Evolutionary conservation across 2,888 invertebrate genomes (phyloP), one percentile per base, ranked within the genome.

Genomic region (Pandemis corylana): DNA sequence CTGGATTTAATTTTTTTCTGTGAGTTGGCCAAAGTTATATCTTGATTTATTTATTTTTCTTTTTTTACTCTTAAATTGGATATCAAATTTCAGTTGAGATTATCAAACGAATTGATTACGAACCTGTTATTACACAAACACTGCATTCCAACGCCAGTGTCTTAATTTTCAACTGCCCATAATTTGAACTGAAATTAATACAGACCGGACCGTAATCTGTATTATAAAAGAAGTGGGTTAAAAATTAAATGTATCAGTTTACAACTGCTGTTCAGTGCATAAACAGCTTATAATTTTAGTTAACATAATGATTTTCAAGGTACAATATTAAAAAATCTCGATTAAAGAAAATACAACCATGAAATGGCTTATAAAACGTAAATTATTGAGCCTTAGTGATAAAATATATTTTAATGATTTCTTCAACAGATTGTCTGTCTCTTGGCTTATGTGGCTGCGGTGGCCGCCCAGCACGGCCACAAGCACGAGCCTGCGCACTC

Each of bases 401-500:
- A n/a, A n/a, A n/a, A n/a, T 36, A 4, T 36, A 36, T 20, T 20
- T 20, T 2, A 36, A 4, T 36, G 28, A 13, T 13, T 13, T 12
- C 3, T 12, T 13, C 12, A 49, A 61, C 69, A 78, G 77, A 68
- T 77, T 15, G 20, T 75, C 2, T 72, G 63, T 76, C 75, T 77
- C 68, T 76, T 78, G 64, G 71, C 77, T 65, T 62, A 72, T 51
- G 73, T 77, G 59, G 66, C 75, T 5, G 76, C 67, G 6, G 68
- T 63, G 5, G 68, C 51, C 7, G 74, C 71, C 28, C 75, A 73
- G 15, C 28, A 70, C 28, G 77, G 86, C 85, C 59, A 77, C 87
- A 63, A 84, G 85, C 77, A 93, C 56, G 80, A 78, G 12, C 81
- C 82, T 89, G 81, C 80, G 5, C 82, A 81, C 72, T 87, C 87